Evolutionary conservation across 1,140 invertebrate genomes (phyloP).

Genomic region (Cephus cinctus): DNA sequence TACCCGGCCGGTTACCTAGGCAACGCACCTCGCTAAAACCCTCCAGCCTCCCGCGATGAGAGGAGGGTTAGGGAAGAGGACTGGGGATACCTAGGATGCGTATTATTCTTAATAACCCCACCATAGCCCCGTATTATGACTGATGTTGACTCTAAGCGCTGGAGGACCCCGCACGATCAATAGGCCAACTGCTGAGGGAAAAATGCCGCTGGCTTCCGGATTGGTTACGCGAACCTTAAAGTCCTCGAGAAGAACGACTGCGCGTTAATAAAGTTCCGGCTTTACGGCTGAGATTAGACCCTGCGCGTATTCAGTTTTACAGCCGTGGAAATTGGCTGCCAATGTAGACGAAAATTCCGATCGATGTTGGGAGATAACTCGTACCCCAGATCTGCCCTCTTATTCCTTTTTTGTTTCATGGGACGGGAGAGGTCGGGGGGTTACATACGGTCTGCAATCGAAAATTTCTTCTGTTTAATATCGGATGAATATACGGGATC

Average conservation of each 20-base stretch:
- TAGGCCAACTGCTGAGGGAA: slow-evolving; percentile 41
- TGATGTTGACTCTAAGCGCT: slow-evolving; percentile 55
- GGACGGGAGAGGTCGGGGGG: too few species aligned
- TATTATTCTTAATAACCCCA: slow-evolving; percentile 58
- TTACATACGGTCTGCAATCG: too few species aligned
- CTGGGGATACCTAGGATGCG: slow-evolving; percentile 48
- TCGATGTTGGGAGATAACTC: too few species aligned
- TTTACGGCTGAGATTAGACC: background rate
- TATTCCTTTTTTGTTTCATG: too few species aligned
- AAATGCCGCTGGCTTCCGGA: slow-evolving; percentile 37
- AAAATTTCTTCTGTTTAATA: too few species aligned
- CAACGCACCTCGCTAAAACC: slow-evolving; percentile 31
- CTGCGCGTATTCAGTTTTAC: too few species aligned
- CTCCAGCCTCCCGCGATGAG: slow-evolving; percentile 5
- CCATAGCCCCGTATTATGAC: slow-evolving; percentile 55
- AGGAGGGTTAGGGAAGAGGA: slow-evolving; percentile 21
- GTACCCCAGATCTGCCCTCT: too few species aligned
- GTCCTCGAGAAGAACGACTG: too few species aligned
- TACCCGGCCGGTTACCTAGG: slow-evolving; percentile 54
- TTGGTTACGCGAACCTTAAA: slow-evolving; percentile 35
- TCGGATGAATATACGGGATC: too few species aligned
- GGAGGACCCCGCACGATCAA: slow-evolving; percentile 42
- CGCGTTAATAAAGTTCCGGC: background rate
- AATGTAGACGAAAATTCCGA: too few species aligned
- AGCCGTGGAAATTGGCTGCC: too few species aligned